Evolutionary conservation across 2,113 vertebrate genomes (phyloP), one percentile per base, ranked within the genome.

Genomic region (Phalacrocorax brasilianus): DNA sequence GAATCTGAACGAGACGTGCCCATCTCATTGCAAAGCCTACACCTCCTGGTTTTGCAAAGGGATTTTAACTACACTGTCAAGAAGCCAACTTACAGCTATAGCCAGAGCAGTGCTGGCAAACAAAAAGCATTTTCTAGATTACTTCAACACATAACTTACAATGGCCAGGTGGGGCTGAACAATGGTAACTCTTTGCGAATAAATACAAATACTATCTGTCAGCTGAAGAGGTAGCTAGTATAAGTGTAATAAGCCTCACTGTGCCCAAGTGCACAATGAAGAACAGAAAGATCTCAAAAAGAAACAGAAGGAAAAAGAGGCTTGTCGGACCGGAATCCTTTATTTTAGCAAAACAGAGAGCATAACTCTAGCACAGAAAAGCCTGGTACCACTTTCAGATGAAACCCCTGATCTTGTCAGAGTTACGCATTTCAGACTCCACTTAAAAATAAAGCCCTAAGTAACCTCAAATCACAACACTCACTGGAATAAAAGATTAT

Each of bases 111-210:
- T 0, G 2, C 84, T 88, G 89, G 91, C 93, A 93, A 88, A 76
- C 35, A 75, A 56, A 67, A 79, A 56, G 17, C 49, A 14, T 89
- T 89, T 96, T 85, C 94, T 89, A 68, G 89, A 88, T 82, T 82
- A 85, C 80, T 85, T 72, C 40, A 70, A 53, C 20, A 30, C 7
- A 0, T 26, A 68, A 63, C 19, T 77, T 59, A 79, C 13, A 68
- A 75, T 6, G 5, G 49, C 56, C 91, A 95, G 93, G 71, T 91
- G 74, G 30, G 61, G 62, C 70, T 53, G 19, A 65, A 40, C 21
- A 75, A 68, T 22, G 3, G 20, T 11, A 68, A 85, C 33, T 61
- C 59, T 63, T 30, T 30, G 72, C 85, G 40, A 95, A 68, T 61
- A 91, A 65, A 67, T 2, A 40, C 5, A 63, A 87, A 67, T 28